phyloP scores from a whole-genome alignment of 2,888 invertebrate genomes.

The Epinotia ramella region DNA sequence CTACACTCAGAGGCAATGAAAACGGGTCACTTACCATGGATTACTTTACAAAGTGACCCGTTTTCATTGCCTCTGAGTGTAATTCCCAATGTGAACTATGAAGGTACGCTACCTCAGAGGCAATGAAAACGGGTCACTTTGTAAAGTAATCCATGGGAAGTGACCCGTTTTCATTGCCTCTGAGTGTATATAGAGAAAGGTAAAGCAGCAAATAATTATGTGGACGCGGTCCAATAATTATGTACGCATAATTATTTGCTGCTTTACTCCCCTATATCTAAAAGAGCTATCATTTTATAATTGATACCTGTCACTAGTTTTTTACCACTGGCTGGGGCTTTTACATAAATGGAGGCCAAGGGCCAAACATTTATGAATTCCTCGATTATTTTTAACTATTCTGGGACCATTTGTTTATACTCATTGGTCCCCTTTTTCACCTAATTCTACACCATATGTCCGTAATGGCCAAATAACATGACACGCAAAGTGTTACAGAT shows the following conservation, averaged over 20 bases:
- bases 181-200: too few species aligned
- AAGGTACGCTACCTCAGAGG: too few species aligned
- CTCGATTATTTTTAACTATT: constrained; percentile 31
- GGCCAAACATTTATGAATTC: constrained; percentile 8
- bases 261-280: not conserved
- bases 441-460: constrained; percentile 17
- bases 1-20: too few species aligned
- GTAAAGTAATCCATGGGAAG: too few species aligned
- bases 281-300: constrained; percentile 14
- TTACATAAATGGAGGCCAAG: not conserved
- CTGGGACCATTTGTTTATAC: constrained; percentile 7
- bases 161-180: too few species aligned
- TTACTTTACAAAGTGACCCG: too few species aligned
- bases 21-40: too few species aligned
- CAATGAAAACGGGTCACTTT: too few species aligned
- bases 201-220: too few species aligned
- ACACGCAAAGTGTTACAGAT: constrained; percentile 29
- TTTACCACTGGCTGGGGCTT: not conserved
- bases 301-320: constrained; percentile 6
- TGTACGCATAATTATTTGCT: not conserved
- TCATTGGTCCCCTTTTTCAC: constrained; percentile 10
- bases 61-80: too few species aligned
- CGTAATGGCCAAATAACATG: constrained; percentile 28
- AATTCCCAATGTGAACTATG: too few species aligned
- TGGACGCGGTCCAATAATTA: too few species aligned